Evolutionary conservation across 2,797 vertebrate genomes (phyloP).

Genomic region (Pseudopleuronectes americanus): DNA sequence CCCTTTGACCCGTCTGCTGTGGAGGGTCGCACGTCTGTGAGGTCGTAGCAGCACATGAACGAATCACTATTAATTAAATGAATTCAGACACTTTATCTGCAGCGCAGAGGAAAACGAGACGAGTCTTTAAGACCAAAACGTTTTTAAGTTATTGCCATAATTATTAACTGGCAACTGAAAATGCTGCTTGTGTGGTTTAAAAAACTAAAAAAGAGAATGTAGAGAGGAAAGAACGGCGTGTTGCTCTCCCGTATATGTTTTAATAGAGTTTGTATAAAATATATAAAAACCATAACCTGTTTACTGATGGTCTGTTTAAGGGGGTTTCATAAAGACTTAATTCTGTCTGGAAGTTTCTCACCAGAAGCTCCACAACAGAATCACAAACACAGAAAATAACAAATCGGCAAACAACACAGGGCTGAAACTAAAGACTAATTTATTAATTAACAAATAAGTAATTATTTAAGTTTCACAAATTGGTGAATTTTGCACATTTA

Average conservation of each 20-base stretch:
- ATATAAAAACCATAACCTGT: slow-evolving; percentile 37
- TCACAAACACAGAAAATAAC: background rate
- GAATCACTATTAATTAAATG: slow-evolving; percentile 9
- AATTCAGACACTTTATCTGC: slow-evolving; percentile 10
- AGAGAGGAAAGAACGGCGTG: slow-evolving; percentile 29
- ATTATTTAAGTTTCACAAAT: background rate
- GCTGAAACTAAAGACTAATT: background rate
- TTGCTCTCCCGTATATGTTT: slow-evolving; percentile 42
- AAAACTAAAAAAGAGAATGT: slow-evolving; percentile 31
- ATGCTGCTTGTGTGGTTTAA: slow-evolving; percentile 39
- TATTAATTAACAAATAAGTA: background rate
- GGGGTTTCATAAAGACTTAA: slow-evolving; percentile 36
- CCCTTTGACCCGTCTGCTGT: background rate
- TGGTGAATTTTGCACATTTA: no score
- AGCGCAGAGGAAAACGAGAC: background rate
- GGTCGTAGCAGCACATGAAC: background rate
- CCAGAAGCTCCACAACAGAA: no score
- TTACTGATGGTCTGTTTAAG: slow-evolving; percentile 14
- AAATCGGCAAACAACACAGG: background rate
- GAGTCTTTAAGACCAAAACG: background rate
- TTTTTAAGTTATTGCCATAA: slow-evolving; percentile 34
- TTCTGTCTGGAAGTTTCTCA: background rate
- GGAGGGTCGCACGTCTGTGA: slow-evolving; percentile 5
- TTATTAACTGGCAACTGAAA: slow-evolving; percentile 40
- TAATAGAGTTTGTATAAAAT: slow-evolving; percentile 61